A percentile compares a stretch with the other conserved stretches of the same genome.
phyloP scores from a whole-genome alignment of 1,140 invertebrate genomes.

The Microvelia longipes region DNA sequence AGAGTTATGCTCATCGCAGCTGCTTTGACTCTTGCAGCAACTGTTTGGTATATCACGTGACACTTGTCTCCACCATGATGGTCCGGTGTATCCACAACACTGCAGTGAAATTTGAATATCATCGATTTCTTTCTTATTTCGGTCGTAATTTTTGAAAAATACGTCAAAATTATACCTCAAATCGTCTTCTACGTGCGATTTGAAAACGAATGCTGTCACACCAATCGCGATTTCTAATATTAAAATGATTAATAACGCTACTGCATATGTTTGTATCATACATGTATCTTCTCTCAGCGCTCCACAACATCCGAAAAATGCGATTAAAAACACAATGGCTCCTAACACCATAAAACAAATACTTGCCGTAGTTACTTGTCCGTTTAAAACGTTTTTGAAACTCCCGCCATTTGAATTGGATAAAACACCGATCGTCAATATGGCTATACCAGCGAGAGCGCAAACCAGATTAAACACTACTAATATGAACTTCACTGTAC shows the following conservation, averaged over 20 bases:
- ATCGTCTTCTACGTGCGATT: background rate
- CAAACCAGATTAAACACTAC: slow-evolving; percentile 10
- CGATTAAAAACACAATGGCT: background rate
- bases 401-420: background rate
- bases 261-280: slow-evolving; percentile 3
- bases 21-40: slow-evolving; percentile 1
- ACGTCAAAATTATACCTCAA: background rate
- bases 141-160: background rate
- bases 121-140: background rate
- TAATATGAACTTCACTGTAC: slow-evolving; percentile 9
- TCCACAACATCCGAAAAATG: background rate
- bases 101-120: background rate
- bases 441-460: slow-evolving; percentile 5
- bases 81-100: slow-evolving; percentile 5
- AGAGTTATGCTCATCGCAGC: background rate
- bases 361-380: too few species aligned
- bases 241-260: background rate
- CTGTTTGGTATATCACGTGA: background rate
- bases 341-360: background rate
- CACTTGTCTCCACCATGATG: background rate
- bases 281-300: background rate
- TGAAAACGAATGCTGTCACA: background rate
- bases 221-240: background rate
- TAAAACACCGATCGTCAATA: background rate
- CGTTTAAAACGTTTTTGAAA: background rate